A percentile compares a stretch with the other conserved stretches of the same genome.
phyloP scores from a whole-genome alignment of 2,113 vertebrate species.

The Corvus hawaiiensis region DNA sequence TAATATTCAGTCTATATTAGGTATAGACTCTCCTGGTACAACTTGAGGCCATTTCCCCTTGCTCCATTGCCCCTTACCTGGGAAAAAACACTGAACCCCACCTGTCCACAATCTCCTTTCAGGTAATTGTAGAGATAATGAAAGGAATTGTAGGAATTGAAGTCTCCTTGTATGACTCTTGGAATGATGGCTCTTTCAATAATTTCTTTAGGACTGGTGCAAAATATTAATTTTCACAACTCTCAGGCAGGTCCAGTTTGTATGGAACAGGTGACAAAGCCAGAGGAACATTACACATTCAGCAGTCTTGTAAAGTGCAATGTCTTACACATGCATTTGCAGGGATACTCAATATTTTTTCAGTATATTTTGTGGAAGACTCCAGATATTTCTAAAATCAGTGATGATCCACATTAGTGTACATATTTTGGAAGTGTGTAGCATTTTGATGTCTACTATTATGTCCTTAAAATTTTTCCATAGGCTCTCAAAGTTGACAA shows the following conservation, averaged over 20 bases:
- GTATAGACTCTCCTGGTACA: too few species aligned
- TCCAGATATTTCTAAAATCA: background rate
- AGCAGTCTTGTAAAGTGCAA: background rate
- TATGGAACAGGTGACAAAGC: background rate
- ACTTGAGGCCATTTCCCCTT: background rate
- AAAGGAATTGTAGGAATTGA: background rate
- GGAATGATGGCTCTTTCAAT: background rate
- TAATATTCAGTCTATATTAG: background rate
- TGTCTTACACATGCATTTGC: fast-evolving
- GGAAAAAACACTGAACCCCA: background rate
- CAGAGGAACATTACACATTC: background rate
- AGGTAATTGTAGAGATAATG: background rate
- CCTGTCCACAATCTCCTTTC: background rate
- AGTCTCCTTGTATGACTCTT: background rate
- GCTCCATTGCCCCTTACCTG: background rate
- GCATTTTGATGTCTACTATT: background rate
- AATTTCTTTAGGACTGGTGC: background rate
- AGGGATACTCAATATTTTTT: background rate
- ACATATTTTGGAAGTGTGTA: background rate
- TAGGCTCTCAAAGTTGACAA: background rate
- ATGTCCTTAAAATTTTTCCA: background rate
- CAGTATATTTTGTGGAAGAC: background rate
- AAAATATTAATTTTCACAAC: background rate
- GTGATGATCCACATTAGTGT: background rate
- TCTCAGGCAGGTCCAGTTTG: background rate